phyloP scores from a whole-genome alignment of 1,140 invertebrate genomes.

The Aphis gossypii region DNA sequence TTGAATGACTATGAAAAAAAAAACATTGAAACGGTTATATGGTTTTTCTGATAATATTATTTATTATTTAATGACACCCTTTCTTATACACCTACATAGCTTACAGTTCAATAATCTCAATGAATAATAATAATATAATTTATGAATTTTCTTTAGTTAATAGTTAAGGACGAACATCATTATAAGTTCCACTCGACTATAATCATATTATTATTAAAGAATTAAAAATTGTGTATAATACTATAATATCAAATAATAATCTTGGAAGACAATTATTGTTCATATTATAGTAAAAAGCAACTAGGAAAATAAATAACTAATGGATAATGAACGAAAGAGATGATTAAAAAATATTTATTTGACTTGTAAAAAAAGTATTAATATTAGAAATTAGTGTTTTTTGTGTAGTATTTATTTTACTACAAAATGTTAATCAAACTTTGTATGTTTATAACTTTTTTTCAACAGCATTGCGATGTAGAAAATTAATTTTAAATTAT shows the following conservation, averaged over 20 bases:
- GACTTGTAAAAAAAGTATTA: neutral
- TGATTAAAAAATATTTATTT: neutral
- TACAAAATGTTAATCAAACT: too few species aligned
- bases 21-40: neutral
- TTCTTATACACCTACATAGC: neutral
- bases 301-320: neutral
- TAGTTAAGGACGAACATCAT: neutral
- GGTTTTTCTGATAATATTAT: neutral
- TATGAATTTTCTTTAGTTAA: neutral
- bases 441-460: too few species aligned
- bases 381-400: neutral
- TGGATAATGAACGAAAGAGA: neutral
- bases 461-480: neutral
- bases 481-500: too few species aligned
- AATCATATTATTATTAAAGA: neutral
- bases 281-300: neutral
- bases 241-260: neutral
- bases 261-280: neutral
- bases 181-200: neutral
- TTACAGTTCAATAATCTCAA: constrained; percentile 16
- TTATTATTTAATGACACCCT: neutral
- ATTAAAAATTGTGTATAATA: neutral
- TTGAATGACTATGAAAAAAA: neutral
- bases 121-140: neutral
- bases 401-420: neutral